Percentiles rank a stretch among this genome's conserved stretches.
Evolutionary conservation across 2,888 invertebrate species (phyloP).

Genomic region (Pedicia rivosa): DNA sequence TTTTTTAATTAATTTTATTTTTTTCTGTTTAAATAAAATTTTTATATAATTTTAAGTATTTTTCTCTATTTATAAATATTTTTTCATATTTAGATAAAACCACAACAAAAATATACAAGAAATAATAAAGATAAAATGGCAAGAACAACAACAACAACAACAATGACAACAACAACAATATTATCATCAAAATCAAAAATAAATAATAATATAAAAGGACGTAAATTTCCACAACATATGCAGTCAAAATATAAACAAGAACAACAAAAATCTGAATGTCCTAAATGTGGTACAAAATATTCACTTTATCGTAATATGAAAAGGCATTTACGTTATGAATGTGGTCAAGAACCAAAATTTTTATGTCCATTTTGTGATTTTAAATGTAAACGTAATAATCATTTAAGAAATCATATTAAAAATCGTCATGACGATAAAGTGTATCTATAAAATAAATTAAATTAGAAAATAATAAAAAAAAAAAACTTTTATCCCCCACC

Average conservation of each 20-base stretch:
- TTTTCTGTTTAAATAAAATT: too few relatives aligned
- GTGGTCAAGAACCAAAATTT: conserved; percentile 54
- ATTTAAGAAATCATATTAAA: conserved; percentile 14
- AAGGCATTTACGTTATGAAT: conserved; percentile 34
- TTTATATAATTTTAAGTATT: too few relatives aligned
- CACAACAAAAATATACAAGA: too few relatives aligned
- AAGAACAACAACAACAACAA: background rate
- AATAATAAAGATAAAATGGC: background rate
- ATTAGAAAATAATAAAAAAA: background rate
- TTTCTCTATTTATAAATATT: too few relatives aligned
- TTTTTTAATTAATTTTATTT: too few relatives aligned
- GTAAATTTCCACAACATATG: conserved; percentile 7
- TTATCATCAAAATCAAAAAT: background rate
- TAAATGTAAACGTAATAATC: conserved; percentile 15
- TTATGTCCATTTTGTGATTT: conserved; percentile 43
- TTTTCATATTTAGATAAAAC: too few relatives aligned
- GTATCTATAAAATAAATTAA: background rate
- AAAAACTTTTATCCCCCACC: background rate
- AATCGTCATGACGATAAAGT: conserved; percentile 7
- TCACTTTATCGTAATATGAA: conserved; percentile 34
- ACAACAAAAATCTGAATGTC: conserved; percentile 21
- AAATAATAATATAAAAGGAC: background rate
- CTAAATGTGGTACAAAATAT: conserved; percentile 32
- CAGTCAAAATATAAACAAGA: background rate
- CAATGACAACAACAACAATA: conserved; percentile 2